A percentile compares a stretch with the other conserved stretches of the same genome.
Evolutionary conservation across 1,140 invertebrate genomes (phyloP).

Genomic region (Pomacea maculata): DNA sequence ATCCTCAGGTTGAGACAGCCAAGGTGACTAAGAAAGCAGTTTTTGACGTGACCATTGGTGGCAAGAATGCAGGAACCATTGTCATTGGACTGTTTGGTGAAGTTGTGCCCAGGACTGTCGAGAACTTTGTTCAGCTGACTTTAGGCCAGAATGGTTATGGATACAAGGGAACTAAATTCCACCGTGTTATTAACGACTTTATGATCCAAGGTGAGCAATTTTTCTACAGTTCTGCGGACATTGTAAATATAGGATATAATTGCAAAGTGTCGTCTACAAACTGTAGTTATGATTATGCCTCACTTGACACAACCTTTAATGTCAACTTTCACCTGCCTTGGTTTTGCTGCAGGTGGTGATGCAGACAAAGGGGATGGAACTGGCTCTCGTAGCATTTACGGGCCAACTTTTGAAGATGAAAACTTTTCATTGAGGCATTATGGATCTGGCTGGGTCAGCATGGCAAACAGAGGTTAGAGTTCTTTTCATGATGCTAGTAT

Average conservation of each 20-base stretch:
- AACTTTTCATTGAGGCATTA: conserved; percentile 57
- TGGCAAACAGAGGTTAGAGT: conserved; percentile 59
- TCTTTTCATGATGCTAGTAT: background rate
- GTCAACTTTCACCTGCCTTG: too few relatives aligned
- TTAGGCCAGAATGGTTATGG: conserved; percentile 43
- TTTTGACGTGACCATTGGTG: conserved; percentile 55
- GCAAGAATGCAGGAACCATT: conserved; percentile 49
- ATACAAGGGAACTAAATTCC: conserved; percentile 60
- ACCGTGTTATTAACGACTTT: conserved; percentile 61
- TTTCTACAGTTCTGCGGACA: background rate
- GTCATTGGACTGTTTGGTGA: conserved; percentile 61
- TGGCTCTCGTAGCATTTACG: conserved; percentile 56
- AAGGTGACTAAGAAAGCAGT: conserved; percentile 53
- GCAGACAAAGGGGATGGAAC: conserved; percentile 78
- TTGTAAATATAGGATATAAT: background rate
- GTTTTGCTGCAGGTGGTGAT: conserved; percentile 76
- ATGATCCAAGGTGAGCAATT: conserved; percentile 62
- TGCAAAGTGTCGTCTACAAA: too few relatives aligned
- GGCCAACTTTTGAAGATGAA: conserved; percentile 56
- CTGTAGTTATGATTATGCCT: too few relatives aligned
- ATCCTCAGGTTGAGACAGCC: background rate
- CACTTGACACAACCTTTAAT: too few relatives aligned
- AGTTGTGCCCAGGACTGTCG: conserved; percentile 53
- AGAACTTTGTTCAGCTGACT: conserved; percentile 56
- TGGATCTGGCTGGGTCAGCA: conserved; percentile 75